A percentile compares a stretch with the other conserved stretches of the same genome.
Evolutionary conservation across 2,797 vertebrate species (phyloP).

Genomic region (Sphenopsis melanotis): DNA sequence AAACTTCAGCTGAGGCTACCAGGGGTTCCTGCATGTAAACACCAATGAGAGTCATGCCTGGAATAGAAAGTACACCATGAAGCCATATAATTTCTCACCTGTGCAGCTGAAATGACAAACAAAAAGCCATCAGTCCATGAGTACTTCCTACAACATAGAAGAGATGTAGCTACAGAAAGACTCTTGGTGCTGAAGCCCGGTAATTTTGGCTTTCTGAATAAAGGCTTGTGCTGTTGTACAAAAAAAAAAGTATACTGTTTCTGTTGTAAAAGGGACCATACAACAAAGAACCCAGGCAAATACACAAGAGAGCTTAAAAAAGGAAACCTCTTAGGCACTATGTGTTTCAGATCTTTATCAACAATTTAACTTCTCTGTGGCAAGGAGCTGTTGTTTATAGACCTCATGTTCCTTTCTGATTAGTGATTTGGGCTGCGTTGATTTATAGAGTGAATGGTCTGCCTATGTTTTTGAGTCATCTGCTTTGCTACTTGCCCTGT

Average conservation of each 20-base stretch:
- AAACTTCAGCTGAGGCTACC: constrained; percentile 5
- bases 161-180: constrained; percentile 1
- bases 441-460: not conserved
- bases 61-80: not conserved
- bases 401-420: not conserved
- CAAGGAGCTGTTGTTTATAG: constrained; percentile 6
- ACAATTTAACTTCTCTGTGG: not conserved
- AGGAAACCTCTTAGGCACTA: not conserved
- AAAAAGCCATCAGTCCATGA: constrained; percentile 32
- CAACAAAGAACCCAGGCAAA: not conserved
- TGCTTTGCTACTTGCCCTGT: not conserved
- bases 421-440: not conserved
- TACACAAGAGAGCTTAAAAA: constrained; percentile 18
- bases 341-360: constrained; percentile 44
- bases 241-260: not conserved
- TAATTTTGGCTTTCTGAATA: constrained; percentile 33
- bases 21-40: not conserved
- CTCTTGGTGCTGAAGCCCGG: not conserved
- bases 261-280: not conserved
- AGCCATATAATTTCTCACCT: not conserved
- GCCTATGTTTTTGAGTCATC: not conserved
- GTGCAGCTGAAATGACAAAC: constrained; percentile 18
- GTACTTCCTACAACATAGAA: not conserved
- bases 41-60: not conserved
- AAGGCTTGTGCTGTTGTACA: not conserved